Percentiles rank a stretch among this genome's conserved stretches.
Evolutionary conservation across 2,797 vertebrate genomes (phyloP).

Genomic region (Cossypha polioptera): DNA sequence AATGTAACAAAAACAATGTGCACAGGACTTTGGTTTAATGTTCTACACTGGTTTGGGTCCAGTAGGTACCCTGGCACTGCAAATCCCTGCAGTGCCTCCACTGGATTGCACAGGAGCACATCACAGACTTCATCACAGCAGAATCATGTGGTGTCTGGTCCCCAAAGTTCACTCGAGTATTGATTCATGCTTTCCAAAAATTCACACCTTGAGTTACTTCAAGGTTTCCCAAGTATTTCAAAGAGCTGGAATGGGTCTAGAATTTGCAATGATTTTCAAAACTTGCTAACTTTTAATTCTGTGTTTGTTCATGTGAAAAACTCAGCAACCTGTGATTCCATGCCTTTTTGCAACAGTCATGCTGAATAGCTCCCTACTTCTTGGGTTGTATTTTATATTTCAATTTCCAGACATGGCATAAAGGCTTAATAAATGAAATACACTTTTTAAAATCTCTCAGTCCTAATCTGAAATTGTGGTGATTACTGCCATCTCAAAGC

Average conservation of each 20-base stretch:
- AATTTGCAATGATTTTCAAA: not conserved
- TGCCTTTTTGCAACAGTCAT: not conserved
- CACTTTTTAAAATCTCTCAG: not conserved
- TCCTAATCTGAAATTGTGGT: not conserved
- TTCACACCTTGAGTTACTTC: not conserved
- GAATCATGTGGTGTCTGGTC: not conserved
- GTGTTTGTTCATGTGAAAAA: not conserved
- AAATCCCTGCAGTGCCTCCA: not conserved
- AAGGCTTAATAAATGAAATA: not conserved
- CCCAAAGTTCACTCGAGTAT: not conserved
- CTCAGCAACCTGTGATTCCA: not conserved
- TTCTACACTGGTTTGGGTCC: not conserved
- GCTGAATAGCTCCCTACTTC: not conserved
- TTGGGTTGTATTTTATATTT: not conserved
- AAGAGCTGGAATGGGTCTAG: not conserved
- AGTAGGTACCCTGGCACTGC: fast-evolving
- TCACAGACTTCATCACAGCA: not conserved
- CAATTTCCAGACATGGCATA: not conserved
- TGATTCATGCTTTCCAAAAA: not conserved
- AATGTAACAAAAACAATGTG: not conserved
- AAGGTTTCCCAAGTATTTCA: not conserved
- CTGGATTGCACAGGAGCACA: not conserved
- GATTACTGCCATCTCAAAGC: not conserved
- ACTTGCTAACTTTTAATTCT: not conserved
- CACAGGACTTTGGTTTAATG: not conserved